phyloP scores from a whole-genome alignment of 2,113 vertebrate genomes.

The Bambusicola thoracicus region DNA sequence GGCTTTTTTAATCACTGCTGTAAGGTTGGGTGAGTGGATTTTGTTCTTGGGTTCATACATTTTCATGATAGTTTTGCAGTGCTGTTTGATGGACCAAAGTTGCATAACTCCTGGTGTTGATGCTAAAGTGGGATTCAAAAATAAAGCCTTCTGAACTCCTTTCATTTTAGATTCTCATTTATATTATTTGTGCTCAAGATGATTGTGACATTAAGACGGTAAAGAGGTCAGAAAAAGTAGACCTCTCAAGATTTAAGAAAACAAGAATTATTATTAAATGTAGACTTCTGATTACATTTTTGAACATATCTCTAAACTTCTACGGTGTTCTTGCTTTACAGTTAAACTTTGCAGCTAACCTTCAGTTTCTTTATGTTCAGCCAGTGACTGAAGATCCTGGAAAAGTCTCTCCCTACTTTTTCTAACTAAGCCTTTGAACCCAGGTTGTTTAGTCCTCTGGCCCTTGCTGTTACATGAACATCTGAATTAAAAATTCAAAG shows the following conservation, averaged over 20 bases:
- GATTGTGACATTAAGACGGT: background rate
- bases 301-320: background rate
- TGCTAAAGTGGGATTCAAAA: background rate
- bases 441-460: background rate
- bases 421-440: background rate
- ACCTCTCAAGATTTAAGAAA: background rate
- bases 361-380: background rate
- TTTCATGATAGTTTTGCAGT: constrained; percentile 43
- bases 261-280: background rate
- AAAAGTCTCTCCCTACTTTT: background rate
- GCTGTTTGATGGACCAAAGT: constrained; percentile 32
- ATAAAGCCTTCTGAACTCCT: background rate
- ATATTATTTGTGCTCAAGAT: background rate
- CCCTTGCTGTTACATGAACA: background rate
- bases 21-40: constrained; percentile 44
- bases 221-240: background rate
- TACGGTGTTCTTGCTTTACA: background rate
- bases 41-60: constrained; percentile 48
- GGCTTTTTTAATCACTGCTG: constrained; percentile 22
- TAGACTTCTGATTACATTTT: background rate
- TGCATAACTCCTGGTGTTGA: background rate
- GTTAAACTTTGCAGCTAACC: background rate
- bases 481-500: constrained; percentile 46
- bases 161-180: background rate
- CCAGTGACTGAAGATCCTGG: background rate